These are phyloP conservation scores for Axis porcinus DNA, from an alignment of 2,113 vertebrate genomes.

Conservation along the genomic window DNA sequence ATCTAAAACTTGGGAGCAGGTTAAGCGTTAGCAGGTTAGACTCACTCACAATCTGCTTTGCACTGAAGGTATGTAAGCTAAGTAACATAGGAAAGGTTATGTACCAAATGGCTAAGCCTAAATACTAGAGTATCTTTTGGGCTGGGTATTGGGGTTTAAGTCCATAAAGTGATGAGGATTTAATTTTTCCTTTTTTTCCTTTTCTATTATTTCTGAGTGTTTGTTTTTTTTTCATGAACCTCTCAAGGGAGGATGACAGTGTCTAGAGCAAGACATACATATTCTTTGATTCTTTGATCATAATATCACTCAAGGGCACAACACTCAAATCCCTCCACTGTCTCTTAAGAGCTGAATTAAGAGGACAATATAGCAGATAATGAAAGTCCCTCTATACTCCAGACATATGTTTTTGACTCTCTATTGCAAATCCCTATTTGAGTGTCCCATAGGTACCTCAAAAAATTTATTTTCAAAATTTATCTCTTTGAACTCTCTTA, in stretches of 20 bases:
- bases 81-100: background rate
- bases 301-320: background rate
- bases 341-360: constrained; percentile 4
- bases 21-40: background rate
- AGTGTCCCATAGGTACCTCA: background rate
- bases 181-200: background rate
- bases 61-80: background rate
- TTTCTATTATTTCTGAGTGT: background rate
- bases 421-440: background rate
- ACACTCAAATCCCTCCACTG: background rate
- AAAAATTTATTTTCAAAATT: constrained; percentile 15
- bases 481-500: background rate
- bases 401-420: background rate
- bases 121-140: background rate
- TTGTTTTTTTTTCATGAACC: background rate
- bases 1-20: background rate
- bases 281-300: background rate
- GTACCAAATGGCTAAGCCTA: background rate
- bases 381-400: background rate
- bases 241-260: background rate
- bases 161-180: background rate
- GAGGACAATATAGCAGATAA: background rate
- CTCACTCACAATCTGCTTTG: background rate
- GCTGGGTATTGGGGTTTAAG: background rate
- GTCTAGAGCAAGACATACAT: background rate